Conservation (phyloP, 2,888 invertebrate genomes). For the Capitulum mitella region DNA sequence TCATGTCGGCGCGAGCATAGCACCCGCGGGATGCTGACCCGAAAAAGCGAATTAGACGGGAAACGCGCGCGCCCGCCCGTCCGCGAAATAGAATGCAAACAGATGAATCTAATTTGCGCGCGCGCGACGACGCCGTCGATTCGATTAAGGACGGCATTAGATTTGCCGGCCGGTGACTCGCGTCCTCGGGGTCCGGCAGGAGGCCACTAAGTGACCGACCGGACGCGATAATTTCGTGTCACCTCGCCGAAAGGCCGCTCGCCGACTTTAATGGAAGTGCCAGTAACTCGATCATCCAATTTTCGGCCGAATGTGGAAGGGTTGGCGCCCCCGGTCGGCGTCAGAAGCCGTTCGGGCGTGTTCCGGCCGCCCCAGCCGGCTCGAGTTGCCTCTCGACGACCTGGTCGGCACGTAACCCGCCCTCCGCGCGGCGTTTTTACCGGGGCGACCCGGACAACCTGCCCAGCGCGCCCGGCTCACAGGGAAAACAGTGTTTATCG, state of each 20-base stretch:
- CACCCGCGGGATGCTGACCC: conserved; percentile 13
- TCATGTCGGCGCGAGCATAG: background rate
- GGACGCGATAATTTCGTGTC: background rate
- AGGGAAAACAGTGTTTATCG: conserved; percentile 14
- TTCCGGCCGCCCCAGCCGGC: background rate
- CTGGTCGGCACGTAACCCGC: background rate
- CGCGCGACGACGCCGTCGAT: background rate
- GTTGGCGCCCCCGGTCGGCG: background rate
- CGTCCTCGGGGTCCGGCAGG: background rate
- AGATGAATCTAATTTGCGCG: conserved; percentile 23
- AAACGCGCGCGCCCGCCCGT: background rate
- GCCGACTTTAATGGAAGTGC: background rate
- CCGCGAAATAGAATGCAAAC: conserved; percentile 18
- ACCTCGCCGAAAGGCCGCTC: background rate
- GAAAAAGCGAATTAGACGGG: background rate
- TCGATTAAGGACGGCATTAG: conserved; percentile 4
- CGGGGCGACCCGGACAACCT: background rate
- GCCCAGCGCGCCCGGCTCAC: background rate
- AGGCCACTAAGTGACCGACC: background rate
- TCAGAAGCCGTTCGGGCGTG: background rate
- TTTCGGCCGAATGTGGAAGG: background rate
- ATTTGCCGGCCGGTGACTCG: background rate
- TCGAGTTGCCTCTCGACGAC: background rate
- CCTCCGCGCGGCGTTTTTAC: background rate
- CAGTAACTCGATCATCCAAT: conserved; percentile 13